Conservation (phyloP, 2,113 vertebrate species). For the Octodon degus region DNA sequence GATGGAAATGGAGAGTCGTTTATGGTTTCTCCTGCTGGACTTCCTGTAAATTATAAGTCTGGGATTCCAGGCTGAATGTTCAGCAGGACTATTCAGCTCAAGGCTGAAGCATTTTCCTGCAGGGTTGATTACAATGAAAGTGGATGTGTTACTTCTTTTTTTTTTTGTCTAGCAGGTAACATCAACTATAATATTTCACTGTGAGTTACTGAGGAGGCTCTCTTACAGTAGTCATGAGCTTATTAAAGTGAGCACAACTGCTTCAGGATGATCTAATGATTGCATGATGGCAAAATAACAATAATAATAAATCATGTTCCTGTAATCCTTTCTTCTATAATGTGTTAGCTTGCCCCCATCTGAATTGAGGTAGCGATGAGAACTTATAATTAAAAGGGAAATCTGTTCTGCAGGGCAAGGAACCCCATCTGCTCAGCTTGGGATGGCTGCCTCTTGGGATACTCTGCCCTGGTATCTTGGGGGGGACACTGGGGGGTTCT, state of each 20-base stretch:
- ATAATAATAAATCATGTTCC: conserved; percentile 22
- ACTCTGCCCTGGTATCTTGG: background rate
- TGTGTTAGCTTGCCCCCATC: background rate
- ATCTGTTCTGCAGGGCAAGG: background rate
- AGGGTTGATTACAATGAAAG: conserved; percentile 13
- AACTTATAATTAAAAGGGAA: conserved; percentile 9
- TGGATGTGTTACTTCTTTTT: background rate
- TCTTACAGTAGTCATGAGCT: conserved; percentile 38
- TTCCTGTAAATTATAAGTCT: conserved; percentile 53
- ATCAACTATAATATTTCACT: conserved; percentile 23
- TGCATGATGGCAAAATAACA: conserved; percentile 54
- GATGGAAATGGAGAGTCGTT: conserved; percentile 21
- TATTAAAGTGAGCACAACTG: conserved; percentile 61
- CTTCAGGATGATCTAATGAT: conserved; percentile 24
- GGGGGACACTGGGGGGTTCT: background rate
- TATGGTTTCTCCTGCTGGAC: background rate
- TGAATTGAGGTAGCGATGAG: background rate
- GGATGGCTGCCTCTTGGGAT: background rate
- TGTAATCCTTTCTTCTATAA: background rate
- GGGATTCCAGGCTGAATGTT: conserved; percentile 42
- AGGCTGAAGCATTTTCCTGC: conserved; percentile 52
- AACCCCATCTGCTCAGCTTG: background rate
- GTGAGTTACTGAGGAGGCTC: background rate
- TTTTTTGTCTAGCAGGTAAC: conserved; percentile 14
- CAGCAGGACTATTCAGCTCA: background rate